Evolutionary conservation across 2,888 invertebrate species (phyloP).

Genomic region (Ophraella communa): DNA sequence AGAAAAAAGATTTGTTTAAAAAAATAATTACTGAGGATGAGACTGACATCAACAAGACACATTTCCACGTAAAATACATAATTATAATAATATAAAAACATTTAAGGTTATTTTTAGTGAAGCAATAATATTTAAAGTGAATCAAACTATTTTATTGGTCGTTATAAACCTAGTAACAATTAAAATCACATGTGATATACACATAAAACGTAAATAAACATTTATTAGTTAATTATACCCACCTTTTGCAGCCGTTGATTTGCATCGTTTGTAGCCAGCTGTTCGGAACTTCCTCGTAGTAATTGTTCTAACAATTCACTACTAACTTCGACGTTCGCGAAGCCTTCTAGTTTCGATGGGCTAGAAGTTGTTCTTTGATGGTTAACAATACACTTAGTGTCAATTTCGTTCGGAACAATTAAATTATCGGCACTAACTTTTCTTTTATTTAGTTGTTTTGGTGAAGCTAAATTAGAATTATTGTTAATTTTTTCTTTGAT

Average conservation of each 20-base stretch:
- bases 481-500: conserved; percentile 34
- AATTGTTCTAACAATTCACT: conserved; percentile 78
- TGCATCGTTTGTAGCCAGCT: conserved; percentile 68
- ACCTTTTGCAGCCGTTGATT: conserved; percentile 53
- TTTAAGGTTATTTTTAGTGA: neutral
- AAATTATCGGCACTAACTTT: conserved; percentile 60
- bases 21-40: too few relatives aligned
- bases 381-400: conserved; percentile 60
- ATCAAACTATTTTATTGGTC: neutral
- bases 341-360: conserved; percentile 76
- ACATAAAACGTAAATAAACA: neutral
- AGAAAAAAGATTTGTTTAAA: too few relatives aligned
- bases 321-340: conserved; percentile 62
- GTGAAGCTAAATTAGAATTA: conserved; percentile 39
- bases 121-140: neutral
- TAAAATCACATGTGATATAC: neutral
- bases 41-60: neutral
- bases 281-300: conserved; percentile 80
- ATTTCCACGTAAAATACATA: neutral
- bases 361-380: conserved; percentile 82
- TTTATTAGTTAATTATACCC: conserved; percentile 42
- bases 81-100: too few relatives aligned
- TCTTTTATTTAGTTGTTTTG: conserved; percentile 49
- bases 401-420: conserved; percentile 42
- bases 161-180: neutral